phyloP scores from a whole-genome alignment of 2,888 invertebrate species.

The Panopea generosa region DNA sequence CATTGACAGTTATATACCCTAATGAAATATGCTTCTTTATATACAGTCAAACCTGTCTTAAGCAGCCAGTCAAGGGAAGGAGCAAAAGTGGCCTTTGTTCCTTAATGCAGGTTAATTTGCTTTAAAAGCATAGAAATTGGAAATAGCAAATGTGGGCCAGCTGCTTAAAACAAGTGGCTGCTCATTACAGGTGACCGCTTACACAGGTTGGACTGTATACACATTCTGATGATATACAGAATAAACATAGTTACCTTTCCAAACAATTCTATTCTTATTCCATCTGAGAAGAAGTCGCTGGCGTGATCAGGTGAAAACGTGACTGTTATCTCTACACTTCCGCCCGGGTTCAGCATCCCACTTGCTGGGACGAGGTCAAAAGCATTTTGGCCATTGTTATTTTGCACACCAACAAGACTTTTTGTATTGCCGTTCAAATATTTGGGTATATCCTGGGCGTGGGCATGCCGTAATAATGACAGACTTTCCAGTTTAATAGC shows the following conservation, averaged over 20 bases:
- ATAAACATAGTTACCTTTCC: slow-evolving; percentile 72
- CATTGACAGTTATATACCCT: too few species aligned
- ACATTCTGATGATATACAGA: too few species aligned
- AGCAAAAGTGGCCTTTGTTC: too few species aligned
- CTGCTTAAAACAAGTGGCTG: too few species aligned
- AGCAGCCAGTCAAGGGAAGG: too few species aligned
- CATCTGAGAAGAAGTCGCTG: slow-evolving; percentile 83
- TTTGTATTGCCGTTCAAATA: slow-evolving; percentile 71
- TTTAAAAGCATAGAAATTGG: too few species aligned
- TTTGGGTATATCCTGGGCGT: slow-evolving; percentile 77
- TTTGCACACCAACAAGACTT: slow-evolving; percentile 82
- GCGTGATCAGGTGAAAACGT: slow-evolving; percentile 85
- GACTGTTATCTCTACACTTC: slow-evolving; percentile 80
- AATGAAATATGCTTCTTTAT: too few species aligned
- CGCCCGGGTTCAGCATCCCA: slow-evolving; percentile 81
- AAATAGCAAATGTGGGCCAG: too few species aligned
- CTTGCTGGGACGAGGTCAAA: slow-evolving; percentile 84
- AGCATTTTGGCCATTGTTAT: slow-evolving; percentile 83
- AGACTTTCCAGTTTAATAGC: slow-evolving; percentile 82
- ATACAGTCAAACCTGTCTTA: too few species aligned
- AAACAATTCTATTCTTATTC: slow-evolving; percentile 82
- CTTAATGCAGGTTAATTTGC: too few species aligned
- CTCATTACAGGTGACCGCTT: too few species aligned
- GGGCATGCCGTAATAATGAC: slow-evolving; percentile 75
- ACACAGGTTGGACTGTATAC: too few species aligned